Base-by-base conservation (phyloP, 2,888 invertebrate species). In the Sinotaia quadrata region DNA sequence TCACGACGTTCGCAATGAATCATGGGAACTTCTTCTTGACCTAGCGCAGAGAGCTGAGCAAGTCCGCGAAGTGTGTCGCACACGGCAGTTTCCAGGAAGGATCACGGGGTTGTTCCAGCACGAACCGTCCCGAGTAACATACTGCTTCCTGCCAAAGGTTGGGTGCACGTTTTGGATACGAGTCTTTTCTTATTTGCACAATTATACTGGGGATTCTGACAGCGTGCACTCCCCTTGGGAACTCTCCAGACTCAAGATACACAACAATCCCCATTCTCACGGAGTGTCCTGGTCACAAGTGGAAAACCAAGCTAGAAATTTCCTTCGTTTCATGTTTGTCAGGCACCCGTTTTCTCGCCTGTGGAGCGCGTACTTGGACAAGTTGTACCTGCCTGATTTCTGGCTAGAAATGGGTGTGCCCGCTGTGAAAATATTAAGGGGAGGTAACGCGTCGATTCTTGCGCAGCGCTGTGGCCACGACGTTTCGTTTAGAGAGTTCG, bases 331-430 rank as follows among this genome's bases (percentile, higher is more conserved):
- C 18, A 76, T 80, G 61, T 77, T 79, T 3, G 74, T 76, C 1
- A 61, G 81, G 5, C 68, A 81, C 54, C 81, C 81, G 0, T 81
- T 73, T 67, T 75, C 78, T 8, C 69, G 80, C 15, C 68, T 81
- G 18, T 78, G 78, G 73, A 79, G 80, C 15, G 78, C 76, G 0
- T 81, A 78, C 57, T 70, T 81, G 44, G 80, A 81, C 65, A 81
- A 81, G 61, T 61, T 80, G 1, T 67, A 76, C 24, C 72, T 81
- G 12, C 80, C 80, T 12, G 77, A 78, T 51, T 81, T 80, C 60
- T 81, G 80, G 81, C 29, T 44, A 7, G 57, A 72, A 5, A 73
- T 75, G 54, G 76, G 77, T 2, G 66, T 29, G 34, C 51, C 51
- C 4, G 63, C 54, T 2, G 63, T 54, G n/a, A 3, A 15, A 21